Evolutionary conservation across 2,113 vertebrate species (phyloP).

Genomic region (Baryphthengus martii): DNA sequence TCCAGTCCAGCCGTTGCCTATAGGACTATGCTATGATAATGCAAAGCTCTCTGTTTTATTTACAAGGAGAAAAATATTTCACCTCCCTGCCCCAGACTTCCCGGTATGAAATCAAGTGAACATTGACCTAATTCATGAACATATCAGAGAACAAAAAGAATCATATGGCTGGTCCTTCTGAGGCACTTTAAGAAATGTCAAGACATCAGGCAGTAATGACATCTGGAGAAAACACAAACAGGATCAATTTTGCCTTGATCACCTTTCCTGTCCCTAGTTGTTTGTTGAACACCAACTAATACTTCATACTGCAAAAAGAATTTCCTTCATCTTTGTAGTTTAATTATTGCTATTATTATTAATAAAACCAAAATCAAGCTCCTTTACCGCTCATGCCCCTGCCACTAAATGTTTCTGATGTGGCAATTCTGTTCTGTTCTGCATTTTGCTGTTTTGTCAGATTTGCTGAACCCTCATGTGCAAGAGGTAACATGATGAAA

Average conservation of each 20-base stretch:
- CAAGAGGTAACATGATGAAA: constrained; percentile 29
- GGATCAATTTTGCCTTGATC: constrained; percentile 6
- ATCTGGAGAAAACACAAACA: not conserved
- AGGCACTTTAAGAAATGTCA: not conserved
- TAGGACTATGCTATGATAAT: not conserved
- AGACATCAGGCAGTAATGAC: not conserved
- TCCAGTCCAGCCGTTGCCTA: not conserved
- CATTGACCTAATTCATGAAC: not conserved
- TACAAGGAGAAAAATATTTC: not conserved
- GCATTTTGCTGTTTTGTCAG: constrained; percentile 2
- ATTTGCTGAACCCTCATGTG: not conserved
- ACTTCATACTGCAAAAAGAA: not conserved
- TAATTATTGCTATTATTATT: not conserved
- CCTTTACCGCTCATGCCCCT: not conserved
- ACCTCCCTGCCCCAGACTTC: not conserved
- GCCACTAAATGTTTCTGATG: not conserved
- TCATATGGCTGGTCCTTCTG: not conserved
- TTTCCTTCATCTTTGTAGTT: not conserved
- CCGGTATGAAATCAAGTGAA: not conserved
- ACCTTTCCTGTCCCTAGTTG: not conserved
- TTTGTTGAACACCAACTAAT: not conserved
- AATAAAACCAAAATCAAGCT: not conserved
- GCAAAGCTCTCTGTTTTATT: not conserved
- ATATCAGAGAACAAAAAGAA: not conserved
- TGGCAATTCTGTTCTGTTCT: not conserved